These are phyloP conservation scores for Emydura subglobosa DNA, from an alignment of 2,113 vertebrate genomes.

Conservation along the genomic window DNA sequence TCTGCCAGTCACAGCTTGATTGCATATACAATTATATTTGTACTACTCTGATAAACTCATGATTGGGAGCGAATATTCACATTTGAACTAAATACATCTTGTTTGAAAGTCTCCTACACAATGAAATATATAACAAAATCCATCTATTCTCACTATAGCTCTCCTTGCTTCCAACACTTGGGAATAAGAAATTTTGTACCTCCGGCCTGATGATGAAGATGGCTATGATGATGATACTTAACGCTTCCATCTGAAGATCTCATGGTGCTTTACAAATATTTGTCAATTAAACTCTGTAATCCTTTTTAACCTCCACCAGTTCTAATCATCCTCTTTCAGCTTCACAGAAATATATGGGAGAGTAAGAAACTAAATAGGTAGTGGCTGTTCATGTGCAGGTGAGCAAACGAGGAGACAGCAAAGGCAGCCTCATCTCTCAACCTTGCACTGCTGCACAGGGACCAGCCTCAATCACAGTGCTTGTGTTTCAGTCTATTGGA, in stretches of 20 bases:
- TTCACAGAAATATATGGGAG: conserved; percentile 5
- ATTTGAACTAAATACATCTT: fast-evolving
- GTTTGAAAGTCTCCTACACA: neutral
- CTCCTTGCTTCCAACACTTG: fast-evolving
- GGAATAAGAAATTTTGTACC: fast-evolving
- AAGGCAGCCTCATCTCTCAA: neutral
- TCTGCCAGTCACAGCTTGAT: neutral
- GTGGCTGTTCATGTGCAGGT: neutral
- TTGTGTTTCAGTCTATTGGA: neutral
- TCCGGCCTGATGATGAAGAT: neutral
- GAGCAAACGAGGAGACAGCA: neutral
- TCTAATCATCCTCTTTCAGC: neutral
- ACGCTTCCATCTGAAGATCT: neutral
- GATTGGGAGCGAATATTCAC: neutral
- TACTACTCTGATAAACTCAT: neutral
- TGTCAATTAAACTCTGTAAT: neutral
- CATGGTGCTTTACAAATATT: neutral
- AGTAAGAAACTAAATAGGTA: neutral
- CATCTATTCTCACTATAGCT: fast-evolving
- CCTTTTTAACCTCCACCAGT: neutral
- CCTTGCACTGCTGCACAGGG: fast-evolving
- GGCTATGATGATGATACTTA: neutral
- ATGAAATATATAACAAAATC: fast-evolving
- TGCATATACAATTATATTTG: neutral
- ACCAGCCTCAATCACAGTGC: fast-evolving